Base-by-base conservation (phyloP, 2,888 invertebrate genomes). In the Drosophila cyrtoloma region DNA sequence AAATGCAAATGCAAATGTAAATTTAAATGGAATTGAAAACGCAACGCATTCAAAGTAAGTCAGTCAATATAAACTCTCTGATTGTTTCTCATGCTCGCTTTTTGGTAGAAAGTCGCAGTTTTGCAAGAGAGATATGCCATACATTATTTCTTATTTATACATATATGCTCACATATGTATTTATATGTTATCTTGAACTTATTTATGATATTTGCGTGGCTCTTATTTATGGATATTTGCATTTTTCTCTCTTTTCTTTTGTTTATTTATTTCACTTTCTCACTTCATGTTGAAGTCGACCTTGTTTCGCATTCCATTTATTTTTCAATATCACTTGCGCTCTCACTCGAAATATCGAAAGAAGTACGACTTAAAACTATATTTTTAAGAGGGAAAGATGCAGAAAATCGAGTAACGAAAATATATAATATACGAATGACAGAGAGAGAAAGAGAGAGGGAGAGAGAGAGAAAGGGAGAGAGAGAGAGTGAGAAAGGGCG, bases 91-190 rank as follows among this genome's bases (percentile, higher is more conserved):
- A 26, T 37, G 3, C 22, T 47, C 47, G 44, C 7, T 32, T 37
- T 28, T 22, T 12, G n/a, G 53, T 72, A 77, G 78, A 79, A 79
- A 82, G 65, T 78, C 50, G 60, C n/a, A 78, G 62, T 78, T 42
- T 60, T n/a, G 42, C 57, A 35, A 59, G 33, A 68, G 5, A 16
- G 22, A 22, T n/a, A 26, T 67, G 16, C 16, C 42, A 44, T 7
- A 30, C n/a, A 52, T 52, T 26, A 30, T n/a, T 30, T 52, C 4
- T 30, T 19, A 19, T 30, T 16, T 57, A 30, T 26, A 55, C 32
- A 19, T 4, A 42, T 35, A 37, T 59, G 39, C 39, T 22, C 22
- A 22, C 22, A 22, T 22, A 50, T 28, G 37, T 50, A 26, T 50
- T 30, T 37, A 33, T 55, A 32, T 30, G 26, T 62, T 62, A 62